These are phyloP conservation scores for Bradysia coprophila DNA, from an alignment of 1,140 invertebrate genomes.

Conservation along the genomic window DNA sequence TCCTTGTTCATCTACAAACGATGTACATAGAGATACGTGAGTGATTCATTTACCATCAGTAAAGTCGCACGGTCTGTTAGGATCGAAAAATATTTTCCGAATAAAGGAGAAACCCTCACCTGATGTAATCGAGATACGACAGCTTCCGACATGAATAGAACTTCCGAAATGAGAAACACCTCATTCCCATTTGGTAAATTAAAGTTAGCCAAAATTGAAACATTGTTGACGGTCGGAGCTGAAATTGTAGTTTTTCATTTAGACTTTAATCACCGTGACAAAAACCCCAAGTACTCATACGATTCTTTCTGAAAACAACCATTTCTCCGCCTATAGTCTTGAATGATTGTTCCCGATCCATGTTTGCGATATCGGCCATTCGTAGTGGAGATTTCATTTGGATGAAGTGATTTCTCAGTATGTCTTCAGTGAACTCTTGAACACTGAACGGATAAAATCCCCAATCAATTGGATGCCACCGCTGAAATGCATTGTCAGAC, in stretches of 20 bases:
- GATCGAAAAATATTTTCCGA: not conserved
- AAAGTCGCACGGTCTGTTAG: constrained; percentile 1
- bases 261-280: constrained; percentile 1
- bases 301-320: constrained; percentile 30
- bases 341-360: constrained; percentile 23
- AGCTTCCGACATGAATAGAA: constrained; percentile 36
- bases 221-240: constrained; percentile 31
- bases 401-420: constrained; percentile 40
- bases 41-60: too few relatives aligned
- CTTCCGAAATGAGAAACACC: constrained; percentile 38
- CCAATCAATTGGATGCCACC: constrained; percentile 48
- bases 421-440: constrained; percentile 38
- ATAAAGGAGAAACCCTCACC: constrained; percentile 9
- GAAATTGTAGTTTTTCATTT: constrained; percentile 9
- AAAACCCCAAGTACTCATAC: constrained; percentile 21
- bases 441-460: constrained; percentile 48
- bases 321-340: constrained; percentile 33
- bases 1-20: constrained; percentile 28
- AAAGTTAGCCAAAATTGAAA: constrained; percentile 33
- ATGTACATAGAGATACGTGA: not conserved
- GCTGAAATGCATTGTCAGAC: constrained; percentile 39
- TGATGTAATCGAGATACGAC: constrained; percentile 36
- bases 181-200: constrained; percentile 35
- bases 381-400: constrained; percentile 28
- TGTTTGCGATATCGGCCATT: constrained; percentile 30